Evolutionary conservation across 2,113 vertebrate genomes (phyloP), one percentile per base, ranked within the genome.

Genomic region (Opisthocomus hoazin): DNA sequence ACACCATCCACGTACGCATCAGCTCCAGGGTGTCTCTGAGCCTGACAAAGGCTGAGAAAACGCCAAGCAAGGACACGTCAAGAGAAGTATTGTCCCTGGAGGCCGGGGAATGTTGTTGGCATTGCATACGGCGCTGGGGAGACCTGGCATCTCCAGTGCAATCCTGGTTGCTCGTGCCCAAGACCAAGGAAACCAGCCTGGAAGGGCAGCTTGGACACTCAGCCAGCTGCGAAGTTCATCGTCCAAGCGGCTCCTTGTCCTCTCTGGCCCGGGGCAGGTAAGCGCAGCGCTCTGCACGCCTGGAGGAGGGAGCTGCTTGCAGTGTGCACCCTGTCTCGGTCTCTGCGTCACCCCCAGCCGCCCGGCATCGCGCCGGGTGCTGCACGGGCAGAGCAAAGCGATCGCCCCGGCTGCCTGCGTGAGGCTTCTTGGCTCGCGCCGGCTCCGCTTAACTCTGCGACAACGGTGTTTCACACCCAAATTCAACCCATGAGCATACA

Each of bases 281-380:
- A n/a, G 54, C 65, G 58, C 6, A 3, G 68, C 4, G 6, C 23
- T 58, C 12, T 8, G 37, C 6, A n/a, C 6, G 5, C 29, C 11
- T 43, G 58, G 43, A 39, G 69, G 18, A 41, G 19, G 26, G 45
- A 64, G 34, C 16, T 37, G 2, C 2, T 34, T 11, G 3, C 3
- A 5, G 13, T 16, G 11, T 8, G 6, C 3, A 5, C 23, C 3
- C 29, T 4, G n/a, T 26, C 68, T 60, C 0, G 0, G 30, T 30
- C 7, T 43, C 37, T 39, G 50, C 26, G 5, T 50, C 29, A 23
- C 5, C 21, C 34, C 12, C 11, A 3, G 65, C 46, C 61, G n/a
- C 70, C 15, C 5, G 20, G 61, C 30, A 3, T 29, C 5, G 5
- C 4, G 1, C 1, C 1, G 58, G 41, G 20, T 46, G 70, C 76